These are phyloP conservation scores for Philhelius pedissequus DNA, from an alignment of 2,888 invertebrate species.

Conservation along the genomic window DNA sequence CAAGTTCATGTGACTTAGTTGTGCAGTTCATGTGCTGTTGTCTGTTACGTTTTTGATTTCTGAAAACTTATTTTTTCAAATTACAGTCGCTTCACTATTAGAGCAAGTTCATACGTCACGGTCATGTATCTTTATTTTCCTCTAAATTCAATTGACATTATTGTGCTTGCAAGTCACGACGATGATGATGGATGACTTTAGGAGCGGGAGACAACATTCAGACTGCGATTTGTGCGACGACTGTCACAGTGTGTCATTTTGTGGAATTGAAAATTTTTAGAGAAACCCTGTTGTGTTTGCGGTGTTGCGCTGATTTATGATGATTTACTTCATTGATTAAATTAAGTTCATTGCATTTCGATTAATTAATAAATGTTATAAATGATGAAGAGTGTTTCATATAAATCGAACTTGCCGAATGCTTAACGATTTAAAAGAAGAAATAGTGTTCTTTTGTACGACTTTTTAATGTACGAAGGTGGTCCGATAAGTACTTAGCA, in stretches of 20 bases:
- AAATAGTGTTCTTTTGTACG: too few species aligned
- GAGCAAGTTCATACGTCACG: background rate
- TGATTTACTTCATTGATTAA: slow-evolving; percentile 44
- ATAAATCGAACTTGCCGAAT: too few species aligned
- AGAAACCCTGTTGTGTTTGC: background rate
- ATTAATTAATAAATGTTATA: slow-evolving; percentile 6
- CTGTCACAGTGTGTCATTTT: slow-evolving; percentile 2
- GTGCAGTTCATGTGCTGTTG: too few species aligned
- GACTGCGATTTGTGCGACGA: background rate
- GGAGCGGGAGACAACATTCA: slow-evolving; percentile 45
- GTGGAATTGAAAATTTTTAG: slow-evolving; percentile 6
- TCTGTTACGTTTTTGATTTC: too few species aligned
- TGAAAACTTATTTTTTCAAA: too few species aligned
- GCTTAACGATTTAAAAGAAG: too few species aligned
- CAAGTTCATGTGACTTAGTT: too few species aligned
- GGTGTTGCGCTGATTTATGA: slow-evolving; percentile 29
- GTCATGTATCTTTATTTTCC: background rate
- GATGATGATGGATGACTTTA: slow-evolving; percentile 42
- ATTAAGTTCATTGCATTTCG: slow-evolving; percentile 51
- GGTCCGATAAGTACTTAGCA: too few species aligned
- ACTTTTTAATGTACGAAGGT: too few species aligned
- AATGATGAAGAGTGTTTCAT: slow-evolving; percentile 3
- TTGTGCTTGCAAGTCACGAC: slow-evolving; percentile 59
- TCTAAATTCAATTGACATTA: slow-evolving; percentile 26
- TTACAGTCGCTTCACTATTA: too few species aligned